Conservation (phyloP, 2,888 invertebrate species). For the Rugalucina vietnamica region DNA sequence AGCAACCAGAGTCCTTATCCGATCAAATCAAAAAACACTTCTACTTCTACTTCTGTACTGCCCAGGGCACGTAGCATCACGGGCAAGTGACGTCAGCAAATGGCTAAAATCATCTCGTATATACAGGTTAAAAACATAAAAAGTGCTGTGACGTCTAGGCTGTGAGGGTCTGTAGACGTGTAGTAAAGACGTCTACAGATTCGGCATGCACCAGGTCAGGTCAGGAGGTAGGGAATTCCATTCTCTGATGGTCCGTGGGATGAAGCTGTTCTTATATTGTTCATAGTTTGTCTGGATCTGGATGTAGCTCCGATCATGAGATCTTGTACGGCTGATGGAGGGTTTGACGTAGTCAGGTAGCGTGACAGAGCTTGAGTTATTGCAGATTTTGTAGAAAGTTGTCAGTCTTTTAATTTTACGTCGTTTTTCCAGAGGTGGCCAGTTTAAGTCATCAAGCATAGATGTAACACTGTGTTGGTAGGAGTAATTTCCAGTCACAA, state of each 20-base stretch:
- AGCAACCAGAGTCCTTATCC: too few species aligned
- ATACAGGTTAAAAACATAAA: slow-evolving; percentile 6
- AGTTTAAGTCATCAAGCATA: background rate
- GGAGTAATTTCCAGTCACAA: background rate
- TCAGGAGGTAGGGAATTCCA: background rate
- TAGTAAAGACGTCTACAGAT: too few species aligned
- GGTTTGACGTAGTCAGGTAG: background rate
- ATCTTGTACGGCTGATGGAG: background rate
- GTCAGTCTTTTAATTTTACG: background rate
- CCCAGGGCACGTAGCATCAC: slow-evolving; percentile 8
- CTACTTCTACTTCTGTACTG: background rate
- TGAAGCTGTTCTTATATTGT: background rate
- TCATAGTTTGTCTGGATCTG: background rate
- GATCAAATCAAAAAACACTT: too few species aligned
- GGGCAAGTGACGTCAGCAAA: slow-evolving; percentile 7
- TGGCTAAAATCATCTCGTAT: background rate
- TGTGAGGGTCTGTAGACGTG: background rate
- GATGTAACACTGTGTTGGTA: background rate
- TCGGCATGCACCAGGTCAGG: too few species aligned
- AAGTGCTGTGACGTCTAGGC: background rate
- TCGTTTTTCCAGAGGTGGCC: background rate
- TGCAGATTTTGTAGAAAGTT: background rate
- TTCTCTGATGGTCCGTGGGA: background rate
- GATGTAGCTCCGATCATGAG: background rate
- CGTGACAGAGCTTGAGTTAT: background rate